Conservation (phyloP, 2,113 vertebrate genomes). For the Brienomyrus longianalis region DNA sequence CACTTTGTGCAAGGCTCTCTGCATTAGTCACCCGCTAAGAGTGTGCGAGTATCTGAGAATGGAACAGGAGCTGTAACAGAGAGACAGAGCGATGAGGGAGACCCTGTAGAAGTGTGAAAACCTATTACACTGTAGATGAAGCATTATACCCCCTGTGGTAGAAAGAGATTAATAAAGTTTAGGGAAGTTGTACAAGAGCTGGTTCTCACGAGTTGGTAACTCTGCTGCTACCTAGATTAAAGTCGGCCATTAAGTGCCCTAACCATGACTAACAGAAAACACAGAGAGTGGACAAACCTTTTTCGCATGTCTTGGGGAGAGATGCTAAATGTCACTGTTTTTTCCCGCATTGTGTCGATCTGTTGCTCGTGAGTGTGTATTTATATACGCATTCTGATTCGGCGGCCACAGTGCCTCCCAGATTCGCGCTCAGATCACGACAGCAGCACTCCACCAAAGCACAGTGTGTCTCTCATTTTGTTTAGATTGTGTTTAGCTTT, state of each 20-base stretch:
- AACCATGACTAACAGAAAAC: neutral
- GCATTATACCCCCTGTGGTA: neutral
- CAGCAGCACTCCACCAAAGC: neutral
- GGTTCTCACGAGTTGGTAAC: neutral
- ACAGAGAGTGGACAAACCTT: neutral
- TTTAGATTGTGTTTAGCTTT: neutral
- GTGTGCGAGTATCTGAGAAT: neutral
- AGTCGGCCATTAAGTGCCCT: neutral
- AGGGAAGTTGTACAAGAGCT: neutral
- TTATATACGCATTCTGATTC: neutral
- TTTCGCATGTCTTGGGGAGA: neutral
- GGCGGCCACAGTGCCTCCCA: neutral
- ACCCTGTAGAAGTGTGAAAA: neutral
- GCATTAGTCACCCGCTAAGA: neutral
- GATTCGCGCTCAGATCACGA: neutral
- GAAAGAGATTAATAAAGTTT: neutral
- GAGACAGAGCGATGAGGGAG: neutral
- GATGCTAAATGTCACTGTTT: neutral
- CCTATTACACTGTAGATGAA: neutral
- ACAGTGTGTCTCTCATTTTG: neutral
- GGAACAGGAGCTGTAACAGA: neutral
- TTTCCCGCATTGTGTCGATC: neutral
- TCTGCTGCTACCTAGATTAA: neutral
- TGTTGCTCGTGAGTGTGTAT: neutral
- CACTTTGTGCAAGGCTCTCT: neutral